Evolutionary conservation across 2,113 vertebrate species (phyloP).

Genomic region (Mesoclemmys tuberculata): DNA sequence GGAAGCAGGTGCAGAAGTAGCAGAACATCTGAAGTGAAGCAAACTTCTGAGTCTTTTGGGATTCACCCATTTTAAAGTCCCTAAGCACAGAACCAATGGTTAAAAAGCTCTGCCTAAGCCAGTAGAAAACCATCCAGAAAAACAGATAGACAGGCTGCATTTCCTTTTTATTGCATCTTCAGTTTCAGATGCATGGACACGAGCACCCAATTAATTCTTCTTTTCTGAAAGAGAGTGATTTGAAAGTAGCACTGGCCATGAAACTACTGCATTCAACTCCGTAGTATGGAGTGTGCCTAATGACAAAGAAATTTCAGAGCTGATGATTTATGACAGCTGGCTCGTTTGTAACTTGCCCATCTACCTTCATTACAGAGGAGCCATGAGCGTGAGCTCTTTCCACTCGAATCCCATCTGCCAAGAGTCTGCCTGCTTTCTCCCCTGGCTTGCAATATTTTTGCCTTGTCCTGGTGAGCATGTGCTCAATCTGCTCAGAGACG

Average conservation of each 20-base stretch:
- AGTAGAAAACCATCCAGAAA: not conserved
- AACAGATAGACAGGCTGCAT: not conserved
- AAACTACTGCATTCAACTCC: not conserved
- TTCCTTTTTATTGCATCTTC: not conserved
- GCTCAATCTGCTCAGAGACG: not conserved
- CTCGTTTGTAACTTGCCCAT: conserved; percentile 21
- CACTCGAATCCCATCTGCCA: not conserved
- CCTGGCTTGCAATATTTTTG: not conserved
- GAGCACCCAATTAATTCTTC: conserved; percentile 33
- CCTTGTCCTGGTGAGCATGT: not conserved
- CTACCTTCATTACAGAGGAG: conserved; percentile 10
- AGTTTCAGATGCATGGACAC: not conserved
- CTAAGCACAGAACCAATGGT: rapidly evolving
- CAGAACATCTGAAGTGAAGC: rapidly evolving
- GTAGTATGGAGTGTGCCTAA: conserved; percentile 19
- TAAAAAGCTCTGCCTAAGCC: rapidly evolving
- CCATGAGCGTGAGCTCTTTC: not conserved
- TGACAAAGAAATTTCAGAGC: not conserved
- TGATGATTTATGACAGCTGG: conserved; percentile 4
- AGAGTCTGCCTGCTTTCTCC: not conserved
- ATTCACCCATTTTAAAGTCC: rapidly evolving
- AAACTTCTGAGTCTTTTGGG: rapidly evolving
- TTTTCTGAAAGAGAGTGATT: not conserved
- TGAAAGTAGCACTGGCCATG: not conserved
- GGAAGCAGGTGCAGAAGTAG: not conserved